phyloP scores from a whole-genome alignment of 2,888 invertebrate species.

The Ernsta delagoae region DNA sequence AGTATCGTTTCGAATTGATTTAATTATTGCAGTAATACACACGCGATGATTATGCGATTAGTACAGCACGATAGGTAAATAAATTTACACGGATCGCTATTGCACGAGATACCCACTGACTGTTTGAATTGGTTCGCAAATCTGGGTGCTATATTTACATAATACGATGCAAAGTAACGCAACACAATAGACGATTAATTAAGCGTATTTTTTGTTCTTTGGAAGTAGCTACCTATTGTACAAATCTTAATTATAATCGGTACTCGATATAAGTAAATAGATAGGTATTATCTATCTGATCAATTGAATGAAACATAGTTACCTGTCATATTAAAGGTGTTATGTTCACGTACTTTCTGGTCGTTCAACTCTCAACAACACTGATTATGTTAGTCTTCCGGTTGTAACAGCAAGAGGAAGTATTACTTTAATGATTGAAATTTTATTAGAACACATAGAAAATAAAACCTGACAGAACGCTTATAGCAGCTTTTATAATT shows the following conservation, averaged over 20 bases:
- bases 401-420: background rate
- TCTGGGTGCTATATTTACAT: slow-evolving; percentile 35
- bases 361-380: background rate
- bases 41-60: slow-evolving; percentile 41
- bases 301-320: background rate
- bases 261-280: background rate
- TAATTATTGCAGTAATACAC: slow-evolving; percentile 33
- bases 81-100: background rate
- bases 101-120: slow-evolving; percentile 35
- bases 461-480: too few species aligned
- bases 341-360: background rate
- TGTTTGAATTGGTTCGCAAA: slow-evolving; percentile 24
- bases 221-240: too few species aligned
- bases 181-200: slow-evolving; percentile 22
- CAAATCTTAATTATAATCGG: background rate
- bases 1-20: slow-evolving; percentile 23
- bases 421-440: slow-evolving; percentile 4
- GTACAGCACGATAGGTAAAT: too few species aligned
- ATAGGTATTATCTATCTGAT: background rate
- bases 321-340: background rate
- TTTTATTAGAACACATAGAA: background rate
- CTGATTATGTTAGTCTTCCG: background rate
- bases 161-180: slow-evolving; percentile 31
- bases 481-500: too few species aligned
- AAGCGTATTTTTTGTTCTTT: background rate